Evolutionary conservation across 2,113 vertebrate species (phyloP).

Genomic region (Pedetes capensis): DNA sequence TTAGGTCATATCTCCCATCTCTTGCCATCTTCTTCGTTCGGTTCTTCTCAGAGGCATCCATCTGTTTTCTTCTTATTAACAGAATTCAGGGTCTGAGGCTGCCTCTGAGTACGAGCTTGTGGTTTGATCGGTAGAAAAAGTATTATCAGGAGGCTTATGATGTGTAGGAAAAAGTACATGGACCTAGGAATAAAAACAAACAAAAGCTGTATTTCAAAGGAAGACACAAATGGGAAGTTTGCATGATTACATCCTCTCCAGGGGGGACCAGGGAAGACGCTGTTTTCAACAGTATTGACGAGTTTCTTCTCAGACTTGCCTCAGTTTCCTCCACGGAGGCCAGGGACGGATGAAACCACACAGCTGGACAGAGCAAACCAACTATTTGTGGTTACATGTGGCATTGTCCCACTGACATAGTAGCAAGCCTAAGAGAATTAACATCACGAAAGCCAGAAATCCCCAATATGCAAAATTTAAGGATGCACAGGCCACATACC

Average conservation of each 20-base stretch:
- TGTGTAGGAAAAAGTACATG: slow-evolving; percentile 94
- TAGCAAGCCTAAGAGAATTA: neutral
- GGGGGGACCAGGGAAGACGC: accelerated
- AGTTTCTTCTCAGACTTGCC: accelerated
- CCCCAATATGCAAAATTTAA: neutral
- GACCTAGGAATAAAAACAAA: slow-evolving; percentile 86
- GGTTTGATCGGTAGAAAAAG: slow-evolving; percentile 84
- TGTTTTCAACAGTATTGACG: accelerated
- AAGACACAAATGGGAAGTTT: neutral
- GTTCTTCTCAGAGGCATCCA: slow-evolving; percentile 68
- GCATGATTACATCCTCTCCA: neutral
- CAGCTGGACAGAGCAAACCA: neutral
- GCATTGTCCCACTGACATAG: no score
- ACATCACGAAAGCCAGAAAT: neutral
- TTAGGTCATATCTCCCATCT: neutral
- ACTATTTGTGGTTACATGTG: neutral
- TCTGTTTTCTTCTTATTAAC: slow-evolving; percentile 77
- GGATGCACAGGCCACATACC: neutral
- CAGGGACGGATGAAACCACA: neutral
- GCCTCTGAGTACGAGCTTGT: slow-evolving; percentile 49
- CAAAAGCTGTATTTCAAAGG: neutral
- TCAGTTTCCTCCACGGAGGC: accelerated
- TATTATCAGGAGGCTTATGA: slow-evolving; percentile 90
- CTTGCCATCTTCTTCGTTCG: neutral
- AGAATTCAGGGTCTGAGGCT: slow-evolving; percentile 76